Evolutionary conservation across 2,113 vertebrate genomes (phyloP).

Genomic region (Rhabdomys dilectus): DNA sequence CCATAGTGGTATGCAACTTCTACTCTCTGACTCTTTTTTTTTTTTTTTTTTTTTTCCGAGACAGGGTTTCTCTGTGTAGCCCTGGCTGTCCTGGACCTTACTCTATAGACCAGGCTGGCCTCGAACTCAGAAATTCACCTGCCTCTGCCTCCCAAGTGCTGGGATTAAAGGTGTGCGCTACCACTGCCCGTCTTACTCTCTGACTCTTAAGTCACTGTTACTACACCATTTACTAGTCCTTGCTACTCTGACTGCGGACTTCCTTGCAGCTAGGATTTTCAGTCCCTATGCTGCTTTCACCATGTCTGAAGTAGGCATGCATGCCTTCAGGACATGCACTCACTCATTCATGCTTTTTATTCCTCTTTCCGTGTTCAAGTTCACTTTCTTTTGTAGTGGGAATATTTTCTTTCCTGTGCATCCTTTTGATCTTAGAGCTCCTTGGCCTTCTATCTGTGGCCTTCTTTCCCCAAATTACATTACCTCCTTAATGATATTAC

Average conservation of each 20-base stretch:
- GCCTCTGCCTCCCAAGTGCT: too few relatives aligned
- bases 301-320: neutral
- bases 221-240: neutral
- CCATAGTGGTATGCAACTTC: neutral
- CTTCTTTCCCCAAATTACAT: neutral
- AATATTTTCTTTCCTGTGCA: constrained; percentile 9
- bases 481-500: neutral
- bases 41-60: too few relatives aligned
- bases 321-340: neutral
- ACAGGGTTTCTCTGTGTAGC: too few relatives aligned
- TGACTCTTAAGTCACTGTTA: neutral
- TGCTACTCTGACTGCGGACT: neutral
- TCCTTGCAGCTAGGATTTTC: neutral
- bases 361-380: neutral
- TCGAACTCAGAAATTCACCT: too few relatives aligned
- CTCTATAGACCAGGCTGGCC: too few relatives aligned
- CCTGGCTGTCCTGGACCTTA: too few relatives aligned
- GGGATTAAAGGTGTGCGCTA: too few relatives aligned
- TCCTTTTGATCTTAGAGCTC: neutral
- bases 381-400: neutral
- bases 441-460: neutral
- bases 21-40: constrained; percentile 1
- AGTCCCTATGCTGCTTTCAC: neutral
- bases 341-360: neutral
- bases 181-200: too few relatives aligned